A percentile compares a stretch with the other conserved stretches of the same genome.
phyloP scores from a whole-genome alignment of 2,888 invertebrate genomes.

The Villa cingulata region DNA sequence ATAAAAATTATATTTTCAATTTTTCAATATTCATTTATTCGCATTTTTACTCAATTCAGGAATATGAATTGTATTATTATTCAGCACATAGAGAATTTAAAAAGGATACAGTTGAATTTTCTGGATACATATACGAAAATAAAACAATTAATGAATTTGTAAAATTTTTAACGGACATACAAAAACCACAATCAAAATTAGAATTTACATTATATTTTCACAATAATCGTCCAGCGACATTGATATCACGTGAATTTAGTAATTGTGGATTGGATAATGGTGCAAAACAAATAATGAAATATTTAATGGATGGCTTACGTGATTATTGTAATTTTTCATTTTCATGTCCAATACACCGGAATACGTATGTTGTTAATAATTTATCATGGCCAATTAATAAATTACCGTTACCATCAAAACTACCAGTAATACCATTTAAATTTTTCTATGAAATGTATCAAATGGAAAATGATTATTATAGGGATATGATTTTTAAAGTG shows the following conservation, averaged over 20 bases:
- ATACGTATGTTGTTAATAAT: background rate
- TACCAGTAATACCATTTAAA: background rate
- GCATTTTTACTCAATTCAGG: background rate
- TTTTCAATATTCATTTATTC: background rate
- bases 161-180: background rate
- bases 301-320: background rate
- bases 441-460: background rate
- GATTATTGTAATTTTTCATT: background rate
- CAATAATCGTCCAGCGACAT: background rate
- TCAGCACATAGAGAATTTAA: background rate
- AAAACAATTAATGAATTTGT: background rate
- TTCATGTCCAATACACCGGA: background rate
- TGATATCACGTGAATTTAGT: background rate
- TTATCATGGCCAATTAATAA: background rate
- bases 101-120: background rate
- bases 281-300: background rate
- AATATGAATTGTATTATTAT: background rate
- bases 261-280: background rate
- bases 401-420: background rate
- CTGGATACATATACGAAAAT: background rate
- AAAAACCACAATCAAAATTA: background rate
- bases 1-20: too few species aligned
- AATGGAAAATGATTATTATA: background rate
- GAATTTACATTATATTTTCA: background rate
- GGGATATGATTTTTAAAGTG: too few species aligned